These are phyloP conservation scores for Merodon equestris DNA, from an alignment of 2,888 invertebrate genomes.

Conservation along the genomic window DNA sequence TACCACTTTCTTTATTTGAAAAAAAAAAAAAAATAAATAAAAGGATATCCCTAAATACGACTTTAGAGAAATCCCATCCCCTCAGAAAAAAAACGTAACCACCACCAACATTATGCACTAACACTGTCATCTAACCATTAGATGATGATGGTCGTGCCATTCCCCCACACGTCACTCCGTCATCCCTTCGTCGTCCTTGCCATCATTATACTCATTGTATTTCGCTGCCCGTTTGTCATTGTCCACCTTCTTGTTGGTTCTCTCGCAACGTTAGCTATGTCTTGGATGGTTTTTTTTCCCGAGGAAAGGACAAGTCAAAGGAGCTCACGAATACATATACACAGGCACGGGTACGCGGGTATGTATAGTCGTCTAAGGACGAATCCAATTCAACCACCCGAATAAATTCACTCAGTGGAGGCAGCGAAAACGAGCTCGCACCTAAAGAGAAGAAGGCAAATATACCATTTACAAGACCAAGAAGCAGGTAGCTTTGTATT, in stretches of 20 bases:
- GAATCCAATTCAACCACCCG: conserved; percentile 22
- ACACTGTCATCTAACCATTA: conserved; percentile 29
- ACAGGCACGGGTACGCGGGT: not conserved
- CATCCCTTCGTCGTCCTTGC: conserved; percentile 16
- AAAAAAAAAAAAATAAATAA: conserved; percentile 40
- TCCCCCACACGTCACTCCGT: conserved; percentile 8
- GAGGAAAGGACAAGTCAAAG: conserved; percentile 40
- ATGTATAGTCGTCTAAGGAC: no score
- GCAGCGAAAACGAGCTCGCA: conserved; percentile 20
- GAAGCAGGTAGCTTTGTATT: conserved; percentile 18
- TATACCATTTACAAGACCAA: conserved; percentile 28
- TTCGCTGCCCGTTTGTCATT: no score
- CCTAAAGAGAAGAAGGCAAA: conserved; percentile 46
- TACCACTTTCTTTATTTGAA: conserved; percentile 61
- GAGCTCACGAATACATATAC: conserved; percentile 16
- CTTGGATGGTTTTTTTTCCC: conserved; percentile 36
- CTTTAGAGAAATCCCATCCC: conserved; percentile 61
- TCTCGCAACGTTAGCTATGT: conserved; percentile 26
- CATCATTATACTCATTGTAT: not conserved
- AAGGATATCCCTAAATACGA: conserved; percentile 45
- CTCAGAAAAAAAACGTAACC: not conserved
- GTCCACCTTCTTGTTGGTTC: conserved; percentile 9
- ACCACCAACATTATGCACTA: conserved; percentile 32
- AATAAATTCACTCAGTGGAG: conserved; percentile 44
- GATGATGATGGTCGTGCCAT: conserved; percentile 23